These are phyloP conservation scores for Pegoplata infirma DNA, from an alignment of 2,888 invertebrate genomes.

Conservation along the genomic window DNA sequence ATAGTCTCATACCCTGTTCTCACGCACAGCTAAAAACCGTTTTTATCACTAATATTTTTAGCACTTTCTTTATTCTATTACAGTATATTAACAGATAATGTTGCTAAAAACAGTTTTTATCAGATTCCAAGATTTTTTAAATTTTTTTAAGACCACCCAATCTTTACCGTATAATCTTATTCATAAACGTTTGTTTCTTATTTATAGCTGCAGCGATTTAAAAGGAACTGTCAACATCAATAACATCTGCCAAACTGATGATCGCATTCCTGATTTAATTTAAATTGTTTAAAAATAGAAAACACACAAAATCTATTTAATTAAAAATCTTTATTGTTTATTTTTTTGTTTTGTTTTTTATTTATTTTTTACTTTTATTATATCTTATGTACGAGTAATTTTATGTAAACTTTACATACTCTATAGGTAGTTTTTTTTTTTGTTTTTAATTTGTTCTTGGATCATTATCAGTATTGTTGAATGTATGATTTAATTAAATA, in stretches of 20 bases:
- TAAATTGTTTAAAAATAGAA: conserved; percentile 46
- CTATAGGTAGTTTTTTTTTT: conserved; percentile 65
- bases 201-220: conserved; percentile 33
- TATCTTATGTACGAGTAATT: conserved; percentile 56
- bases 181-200: background rate
- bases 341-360: background rate
- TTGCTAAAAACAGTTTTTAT: too few relatives aligned
- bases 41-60: too few relatives aligned
- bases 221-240: conserved; percentile 68
- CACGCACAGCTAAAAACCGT: too few relatives aligned
- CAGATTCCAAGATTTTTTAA: too few relatives aligned
- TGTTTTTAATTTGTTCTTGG: conserved; percentile 34
- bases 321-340: conserved; percentile 42
- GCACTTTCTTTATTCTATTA: too few relatives aligned
- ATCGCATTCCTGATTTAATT: conserved; percentile 70
- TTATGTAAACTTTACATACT: conserved; percentile 60
- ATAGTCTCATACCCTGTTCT: too few relatives aligned
- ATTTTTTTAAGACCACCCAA: too few relatives aligned
- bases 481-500: conserved; percentile 23
- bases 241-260: conserved; percentile 66
- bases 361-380: conserved; percentile 37
- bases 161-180: too few relatives aligned
- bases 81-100: too few relatives aligned
- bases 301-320: conserved; percentile 31
- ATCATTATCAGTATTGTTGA: conserved; percentile 33